Conservation (phyloP, 2,113 vertebrate species). For the Macaca fascicularis region T2T-MFA8v1.1 NC_088395.1:107528001-107528500, state of each 20-base stretch:
- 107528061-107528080: conserved; percentile 12
- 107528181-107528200: conserved; percentile 25
- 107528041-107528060: conserved; percentile 49
- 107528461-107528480: neutral
- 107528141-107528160: conserved; percentile 45
- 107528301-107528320: neutral
- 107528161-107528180: conserved; percentile 28
- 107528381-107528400: neutral
- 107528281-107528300: conserved; percentile 9
- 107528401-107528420: neutral
- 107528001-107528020: conserved; percentile 57
- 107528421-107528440: neutral
- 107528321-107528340: conserved; percentile 9
- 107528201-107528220: conserved; percentile 37
- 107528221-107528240: conserved; percentile 9
- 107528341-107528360: neutral
- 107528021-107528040: conserved; percentile 67
- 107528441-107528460: neutral
- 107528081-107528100: conserved; percentile 56
- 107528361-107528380: neutral
- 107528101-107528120: conserved; percentile 40
- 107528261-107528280: neutral
- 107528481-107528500: neutral
- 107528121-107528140: conserved; percentile 58
- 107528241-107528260: neutral